phyloP scores from a whole-genome alignment of 1,140 invertebrate genomes.

The Zaprionus lachaisei region DNA sequence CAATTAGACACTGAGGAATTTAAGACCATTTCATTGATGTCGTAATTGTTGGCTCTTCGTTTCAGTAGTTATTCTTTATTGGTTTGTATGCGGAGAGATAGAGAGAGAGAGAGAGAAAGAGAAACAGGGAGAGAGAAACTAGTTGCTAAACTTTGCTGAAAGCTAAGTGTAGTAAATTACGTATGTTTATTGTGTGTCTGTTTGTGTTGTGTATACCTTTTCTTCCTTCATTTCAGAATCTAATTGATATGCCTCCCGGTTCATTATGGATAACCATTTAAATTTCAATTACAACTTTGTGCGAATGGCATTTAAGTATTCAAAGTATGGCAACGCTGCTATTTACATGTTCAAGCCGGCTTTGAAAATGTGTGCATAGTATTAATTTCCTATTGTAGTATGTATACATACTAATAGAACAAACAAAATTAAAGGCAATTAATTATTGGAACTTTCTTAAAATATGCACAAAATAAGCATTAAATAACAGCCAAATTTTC shows the following conservation, averaged over 20 bases:
- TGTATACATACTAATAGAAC: background rate
- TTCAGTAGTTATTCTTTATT: slow-evolving; percentile 9
- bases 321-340: slow-evolving; percentile 23
- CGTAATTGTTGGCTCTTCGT: slow-evolving; percentile 25
- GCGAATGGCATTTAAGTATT: slow-evolving; percentile 15
- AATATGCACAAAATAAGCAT: background rate
- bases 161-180: background rate
- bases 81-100: background rate
- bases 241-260: background rate
- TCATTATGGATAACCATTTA: background rate
- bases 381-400: background rate
- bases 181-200: background rate
- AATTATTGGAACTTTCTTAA: background rate
- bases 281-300: slow-evolving; percentile 15
- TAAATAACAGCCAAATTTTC: background rate
- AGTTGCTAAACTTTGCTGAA: slow-evolving; percentile 15
- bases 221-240: background rate
- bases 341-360: background rate
- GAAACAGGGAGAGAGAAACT: background rate
- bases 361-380: background rate
- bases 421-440: background rate
- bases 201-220: background rate
- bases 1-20: slow-evolving; percentile 51
- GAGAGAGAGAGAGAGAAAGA: background rate
- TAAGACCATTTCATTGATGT: slow-evolving; percentile 45